Conservation (phyloP, 2,888 invertebrate species). For the Craniophora ligustri region DNA sequence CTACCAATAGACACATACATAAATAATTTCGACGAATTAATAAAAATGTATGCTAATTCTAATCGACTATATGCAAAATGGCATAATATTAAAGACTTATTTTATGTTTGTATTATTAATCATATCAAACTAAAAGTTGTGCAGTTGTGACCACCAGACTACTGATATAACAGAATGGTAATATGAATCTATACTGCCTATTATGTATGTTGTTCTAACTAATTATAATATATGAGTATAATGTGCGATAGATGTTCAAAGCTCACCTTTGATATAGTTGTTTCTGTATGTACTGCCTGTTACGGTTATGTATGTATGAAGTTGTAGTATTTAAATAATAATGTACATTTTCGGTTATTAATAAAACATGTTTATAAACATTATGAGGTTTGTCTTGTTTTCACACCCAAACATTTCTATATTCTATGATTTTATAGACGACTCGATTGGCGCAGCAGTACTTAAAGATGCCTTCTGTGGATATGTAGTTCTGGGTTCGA, state of each 20-base stretch:
- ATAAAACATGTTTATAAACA: conserved; percentile 84
- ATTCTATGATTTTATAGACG: no score
- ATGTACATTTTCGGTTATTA: conserved; percentile 86
- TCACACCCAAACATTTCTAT: no score
- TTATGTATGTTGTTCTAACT: conserved; percentile 24
- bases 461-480: no score
- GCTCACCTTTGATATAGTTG: conserved; percentile 41
- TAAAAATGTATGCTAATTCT: conserved; percentile 16
- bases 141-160: background rate
- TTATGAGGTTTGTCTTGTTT: conserved; percentile 23
- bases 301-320: conserved; percentile 78
- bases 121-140: background rate
- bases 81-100: conserved; percentile 43
- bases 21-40: no score
- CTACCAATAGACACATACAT: background rate
- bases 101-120: background rate
- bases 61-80: conserved; percentile 39
- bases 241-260: conserved; percentile 9
- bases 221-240: conserved; percentile 3
- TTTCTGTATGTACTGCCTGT: conserved; percentile 69
- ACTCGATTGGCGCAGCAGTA: no score
- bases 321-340: conserved; percentile 80
- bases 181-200: conserved; percentile 32
- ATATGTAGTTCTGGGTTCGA: no score
- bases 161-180: conserved; percentile 18